These are phyloP conservation scores for Tupaia chinensis DNA, from an alignment of 2,113 vertebrate genomes.

Conservation along the genomic window DNA sequence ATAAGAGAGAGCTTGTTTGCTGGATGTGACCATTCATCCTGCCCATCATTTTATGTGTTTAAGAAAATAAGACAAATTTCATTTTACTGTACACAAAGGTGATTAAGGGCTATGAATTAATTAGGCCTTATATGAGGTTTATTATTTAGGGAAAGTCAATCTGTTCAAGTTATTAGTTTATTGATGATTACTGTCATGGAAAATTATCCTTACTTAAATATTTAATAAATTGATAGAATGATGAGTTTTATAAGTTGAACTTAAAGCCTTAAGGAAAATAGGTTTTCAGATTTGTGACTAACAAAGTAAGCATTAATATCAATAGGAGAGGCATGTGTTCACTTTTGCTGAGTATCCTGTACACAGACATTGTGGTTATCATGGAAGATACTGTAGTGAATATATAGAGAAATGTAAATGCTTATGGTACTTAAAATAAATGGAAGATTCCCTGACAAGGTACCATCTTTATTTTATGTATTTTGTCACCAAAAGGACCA, in stretches of 20 bases:
- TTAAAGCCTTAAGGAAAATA: neutral
- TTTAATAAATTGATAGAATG: neutral
- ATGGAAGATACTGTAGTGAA: neutral
- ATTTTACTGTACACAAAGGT: slow-evolving; percentile 28
- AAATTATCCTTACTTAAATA: neutral
- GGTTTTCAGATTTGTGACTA: neutral
- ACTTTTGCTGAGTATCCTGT: neutral
- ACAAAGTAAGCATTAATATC: neutral
- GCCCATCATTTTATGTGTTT: neutral
- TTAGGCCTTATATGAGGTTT: slow-evolving; percentile 24
- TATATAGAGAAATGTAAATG: neutral
- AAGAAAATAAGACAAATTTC: neutral
- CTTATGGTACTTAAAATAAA: neutral
- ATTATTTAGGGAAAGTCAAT: neutral
- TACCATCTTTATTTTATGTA: neutral
- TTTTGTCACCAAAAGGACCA: neutral
- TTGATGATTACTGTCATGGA: neutral
- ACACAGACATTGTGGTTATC: neutral
- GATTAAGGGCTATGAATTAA: neutral
- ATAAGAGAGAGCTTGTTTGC: neutral
- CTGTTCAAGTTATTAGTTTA: neutral
- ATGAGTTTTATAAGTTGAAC: slow-evolving; percentile 6
- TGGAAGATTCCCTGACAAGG: neutral
- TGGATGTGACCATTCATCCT: neutral
- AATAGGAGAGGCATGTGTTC: neutral